phyloP scores from a whole-genome alignment of 2,113 vertebrate genomes.

The Echinops telfairi region DNA sequence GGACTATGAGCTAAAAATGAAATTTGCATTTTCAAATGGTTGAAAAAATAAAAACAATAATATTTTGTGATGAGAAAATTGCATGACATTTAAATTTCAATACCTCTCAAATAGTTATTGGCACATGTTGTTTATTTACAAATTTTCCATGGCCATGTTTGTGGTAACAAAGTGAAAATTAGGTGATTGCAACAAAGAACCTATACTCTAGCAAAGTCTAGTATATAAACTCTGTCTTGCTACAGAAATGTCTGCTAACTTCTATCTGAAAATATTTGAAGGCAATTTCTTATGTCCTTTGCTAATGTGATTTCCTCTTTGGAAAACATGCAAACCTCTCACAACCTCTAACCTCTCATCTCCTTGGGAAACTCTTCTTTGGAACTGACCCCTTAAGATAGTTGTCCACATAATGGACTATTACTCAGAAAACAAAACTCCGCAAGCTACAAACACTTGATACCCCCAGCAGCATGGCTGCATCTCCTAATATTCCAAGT shows the following conservation, averaged over 20 bases:
- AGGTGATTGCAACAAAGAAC: background rate
- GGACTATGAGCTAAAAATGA: background rate
- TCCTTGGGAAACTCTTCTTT: background rate
- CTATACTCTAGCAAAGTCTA: background rate
- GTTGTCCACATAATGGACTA: background rate
- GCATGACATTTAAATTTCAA: background rate
- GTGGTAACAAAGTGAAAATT: background rate
- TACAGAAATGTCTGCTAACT: background rate
- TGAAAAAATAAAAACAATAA: background rate
- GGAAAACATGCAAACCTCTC: background rate
- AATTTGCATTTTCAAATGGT: constrained; percentile 11
- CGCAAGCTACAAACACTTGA: constrained; percentile 2
- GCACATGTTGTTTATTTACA: background rate
- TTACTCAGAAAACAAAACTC: too few relatives aligned
- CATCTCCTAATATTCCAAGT: background rate
- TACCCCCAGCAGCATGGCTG: background rate
- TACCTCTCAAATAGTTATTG: constrained; percentile 19
- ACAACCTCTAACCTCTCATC: background rate
- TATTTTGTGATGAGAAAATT: background rate
- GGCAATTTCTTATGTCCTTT: background rate
- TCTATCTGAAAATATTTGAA: background rate
- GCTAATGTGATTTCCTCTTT: background rate
- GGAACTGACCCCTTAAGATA: background rate
- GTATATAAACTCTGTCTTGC: background rate
- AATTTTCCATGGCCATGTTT: background rate